Evolutionary conservation across 2,797 vertebrate species (phyloP), one percentile per base, ranked within the genome.

Genomic region (Lacerta viridis): DNA sequence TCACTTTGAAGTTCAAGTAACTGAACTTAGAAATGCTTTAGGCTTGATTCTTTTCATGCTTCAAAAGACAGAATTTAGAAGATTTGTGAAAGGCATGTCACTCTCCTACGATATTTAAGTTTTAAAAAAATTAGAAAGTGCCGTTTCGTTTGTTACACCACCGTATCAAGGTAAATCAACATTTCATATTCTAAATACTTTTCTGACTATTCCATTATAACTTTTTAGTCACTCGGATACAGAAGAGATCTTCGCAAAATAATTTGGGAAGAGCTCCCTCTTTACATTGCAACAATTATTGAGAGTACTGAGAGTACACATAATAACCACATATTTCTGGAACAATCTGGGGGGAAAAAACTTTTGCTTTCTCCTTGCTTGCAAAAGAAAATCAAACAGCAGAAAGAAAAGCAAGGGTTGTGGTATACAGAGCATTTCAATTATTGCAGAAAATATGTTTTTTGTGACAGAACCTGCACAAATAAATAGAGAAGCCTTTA

Each of bases 341-440:
- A 75, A 71, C 3, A 83, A 46, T n/a, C 64, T 7, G 79, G 0
- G 4, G 1, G 46, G 46, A 10, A 2, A 17, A 77, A 92, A 90
- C 77, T 43, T 0, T 0, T 91, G 61, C 61, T 64, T 64, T 64
- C 61, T 86, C 36, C 15, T 71, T 86, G 41, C 5, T 3, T 76
- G 76, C 87, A 71, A 87, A 88, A 92, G 50, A 4, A 93, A 90
- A 36, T 83, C 84, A 91, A 77, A 8, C 10, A 66, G 6, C 17
- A 64, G 69, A 89, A 80, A 86, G 18, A 41, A 91, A 7, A 5
- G 59, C 2, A 33, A 81, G 0, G 71, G 69, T 83, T 41, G 29
- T 79, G 50, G 27, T 86, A 18, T 9, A 85, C 2, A 88, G 7
- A 87, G 66, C 36, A 80, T 3, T 79, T 66, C 36, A 55, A 79